phyloP scores from a whole-genome alignment of 1,140 invertebrate species.

The Macrosteles quadrilineatus region DNA sequence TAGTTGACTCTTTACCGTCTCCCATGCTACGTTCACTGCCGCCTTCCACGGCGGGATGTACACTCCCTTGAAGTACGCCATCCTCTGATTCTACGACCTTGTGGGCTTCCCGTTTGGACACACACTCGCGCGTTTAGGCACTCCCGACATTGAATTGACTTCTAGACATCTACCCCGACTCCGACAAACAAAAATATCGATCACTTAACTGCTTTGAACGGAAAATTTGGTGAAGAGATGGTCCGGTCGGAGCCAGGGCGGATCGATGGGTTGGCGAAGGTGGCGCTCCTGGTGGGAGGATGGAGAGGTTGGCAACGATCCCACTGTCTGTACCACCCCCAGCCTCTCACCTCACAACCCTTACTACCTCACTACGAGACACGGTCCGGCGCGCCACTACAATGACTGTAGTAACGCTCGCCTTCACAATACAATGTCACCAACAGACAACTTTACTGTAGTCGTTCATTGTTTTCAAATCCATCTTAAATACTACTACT shows the following conservation, averaged over 20 bases:
- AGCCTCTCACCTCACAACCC: not conserved
- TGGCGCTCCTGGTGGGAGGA: conserved; percentile 8
- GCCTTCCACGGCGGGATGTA: conserved; percentile 70
- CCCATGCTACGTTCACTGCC: conserved; percentile 75
- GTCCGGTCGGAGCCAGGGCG: not conserved
- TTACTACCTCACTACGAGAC: not conserved
- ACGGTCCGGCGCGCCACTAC: too few relatives aligned
- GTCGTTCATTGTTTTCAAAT: not conserved
- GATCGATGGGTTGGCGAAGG: conserved; percentile 1
- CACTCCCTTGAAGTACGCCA: conserved; percentile 62
- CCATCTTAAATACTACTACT: too few relatives aligned
- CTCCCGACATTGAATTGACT: not conserved
- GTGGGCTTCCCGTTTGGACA: too few relatives aligned
- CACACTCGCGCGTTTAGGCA: not conserved
- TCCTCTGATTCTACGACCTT: conserved; percentile 41
- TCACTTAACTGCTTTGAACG: too few relatives aligned
- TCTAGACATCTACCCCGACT: not conserved
- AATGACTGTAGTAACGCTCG: too few relatives aligned
- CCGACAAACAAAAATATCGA: too few relatives aligned
- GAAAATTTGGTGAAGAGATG: not conserved
- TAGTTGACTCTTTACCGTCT: conserved; percentile 73
- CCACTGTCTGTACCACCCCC: not conserved
- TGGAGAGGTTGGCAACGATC: not conserved
- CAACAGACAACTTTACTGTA: too few relatives aligned
- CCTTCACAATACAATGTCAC: too few relatives aligned